Conservation (phyloP, 1,140 invertebrate species). For the Alviniconcha marisindica region DNA sequence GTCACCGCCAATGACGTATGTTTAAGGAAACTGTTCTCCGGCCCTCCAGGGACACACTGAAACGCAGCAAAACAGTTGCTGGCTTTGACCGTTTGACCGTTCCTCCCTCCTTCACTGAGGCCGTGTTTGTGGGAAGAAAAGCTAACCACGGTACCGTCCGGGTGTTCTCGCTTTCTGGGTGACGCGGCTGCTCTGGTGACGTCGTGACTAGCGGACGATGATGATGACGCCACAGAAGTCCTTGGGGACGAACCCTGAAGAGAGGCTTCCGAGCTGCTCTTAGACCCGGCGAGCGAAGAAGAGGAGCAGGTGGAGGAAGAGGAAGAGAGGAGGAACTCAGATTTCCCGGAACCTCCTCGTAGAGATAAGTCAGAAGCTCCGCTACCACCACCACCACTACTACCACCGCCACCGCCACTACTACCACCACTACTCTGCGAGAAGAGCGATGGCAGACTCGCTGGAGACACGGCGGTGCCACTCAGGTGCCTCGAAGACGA, state of each 20-base stretch:
- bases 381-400: too few species aligned
- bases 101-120: too few species aligned
- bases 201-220: conserved; percentile 8
- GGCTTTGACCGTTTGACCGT: too few species aligned
- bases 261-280: too few species aligned
- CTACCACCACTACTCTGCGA: too few species aligned
- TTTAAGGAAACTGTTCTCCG: not conserved
- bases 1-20: not conserved
- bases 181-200: not conserved
- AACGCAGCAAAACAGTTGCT: too few species aligned
- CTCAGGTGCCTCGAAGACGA: not conserved
- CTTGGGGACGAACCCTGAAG: too few species aligned
- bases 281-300: too few species aligned
- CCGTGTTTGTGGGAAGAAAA: not conserved
- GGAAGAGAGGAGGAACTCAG: not conserved
- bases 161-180: not conserved
- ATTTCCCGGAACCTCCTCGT: not conserved
- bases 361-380: not conserved
- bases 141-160: not conserved
- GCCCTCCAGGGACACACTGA: not conserved
- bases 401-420: too few species aligned
- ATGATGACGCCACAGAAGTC: not conserved
- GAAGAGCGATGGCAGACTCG: too few species aligned
- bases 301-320: too few species aligned
- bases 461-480: not conserved